phyloP scores from a whole-genome alignment of 1,140 invertebrate species.

The Calliopsis andreniformis region DNA sequence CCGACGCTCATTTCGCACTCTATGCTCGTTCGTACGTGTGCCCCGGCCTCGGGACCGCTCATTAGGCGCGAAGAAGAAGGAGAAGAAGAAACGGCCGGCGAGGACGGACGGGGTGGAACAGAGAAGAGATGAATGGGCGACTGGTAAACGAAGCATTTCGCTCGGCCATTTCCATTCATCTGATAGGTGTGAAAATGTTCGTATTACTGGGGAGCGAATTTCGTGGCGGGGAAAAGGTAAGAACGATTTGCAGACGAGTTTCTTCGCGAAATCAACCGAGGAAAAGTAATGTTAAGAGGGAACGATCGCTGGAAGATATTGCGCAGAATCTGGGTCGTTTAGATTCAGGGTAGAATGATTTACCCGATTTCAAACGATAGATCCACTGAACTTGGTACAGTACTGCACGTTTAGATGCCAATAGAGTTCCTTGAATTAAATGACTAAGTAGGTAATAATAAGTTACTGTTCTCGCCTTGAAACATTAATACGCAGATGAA shows the following conservation, averaged over 20 bases:
- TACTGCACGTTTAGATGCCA: too few relatives aligned
- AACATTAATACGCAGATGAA: too few relatives aligned
- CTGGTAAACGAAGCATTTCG: slow-evolving; percentile 51
- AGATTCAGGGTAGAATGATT: not conserved
- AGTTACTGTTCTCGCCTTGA: too few relatives aligned
- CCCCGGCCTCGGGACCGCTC: slow-evolving; percentile 46
- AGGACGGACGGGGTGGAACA: slow-evolving; percentile 22
- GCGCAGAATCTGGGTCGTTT: slow-evolving; percentile 29
- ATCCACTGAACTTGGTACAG: too few relatives aligned
- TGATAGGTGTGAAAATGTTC: slow-evolving; percentile 22
- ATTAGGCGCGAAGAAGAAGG: slow-evolving; percentile 42
- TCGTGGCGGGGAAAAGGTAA: not conserved
- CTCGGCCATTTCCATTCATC: slow-evolving; percentile 47
- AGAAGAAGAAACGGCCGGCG: slow-evolving; percentile 21
- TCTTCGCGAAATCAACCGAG: not conserved
- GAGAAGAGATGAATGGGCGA: slow-evolving; percentile 44
- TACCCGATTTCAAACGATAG: too few relatives aligned
- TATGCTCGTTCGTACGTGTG: slow-evolving; percentile 43
- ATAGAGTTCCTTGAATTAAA: too few relatives aligned
- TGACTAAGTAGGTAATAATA: too few relatives aligned
- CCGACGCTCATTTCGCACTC: slow-evolving; percentile 66
- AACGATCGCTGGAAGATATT: not conserved
- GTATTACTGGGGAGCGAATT: not conserved
- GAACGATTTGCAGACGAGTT: not conserved
- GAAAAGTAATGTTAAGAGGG: not conserved